phyloP scores from a whole-genome alignment of 2,797 vertebrate species.

The Neoniphon sammara region DNA sequence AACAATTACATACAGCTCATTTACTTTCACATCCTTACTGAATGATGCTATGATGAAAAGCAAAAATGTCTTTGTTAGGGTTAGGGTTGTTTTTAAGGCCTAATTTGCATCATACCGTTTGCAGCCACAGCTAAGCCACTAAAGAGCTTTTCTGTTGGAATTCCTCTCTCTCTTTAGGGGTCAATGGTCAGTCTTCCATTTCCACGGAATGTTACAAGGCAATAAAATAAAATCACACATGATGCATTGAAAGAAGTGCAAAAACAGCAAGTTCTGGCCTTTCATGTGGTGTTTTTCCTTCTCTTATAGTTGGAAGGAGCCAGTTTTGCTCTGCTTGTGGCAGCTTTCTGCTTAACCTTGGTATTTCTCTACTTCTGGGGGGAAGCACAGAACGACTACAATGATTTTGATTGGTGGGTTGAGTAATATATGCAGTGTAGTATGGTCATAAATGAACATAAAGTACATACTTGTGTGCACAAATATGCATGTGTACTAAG shows the following conservation, averaged over 20 bases:
- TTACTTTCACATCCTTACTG: neutral
- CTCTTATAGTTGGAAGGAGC: constrained; percentile 82
- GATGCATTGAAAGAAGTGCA: neutral
- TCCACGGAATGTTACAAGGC: constrained; percentile 12
- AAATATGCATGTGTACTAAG: neutral
- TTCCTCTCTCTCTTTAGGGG: neutral
- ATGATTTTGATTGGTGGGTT: constrained; percentile 92
- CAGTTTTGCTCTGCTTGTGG: constrained; percentile 82
- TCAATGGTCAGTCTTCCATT: constrained; percentile 5
- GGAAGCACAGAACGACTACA: constrained; percentile 92
- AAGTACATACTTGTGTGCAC: too few relatives aligned
- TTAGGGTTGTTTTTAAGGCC: too few relatives aligned
- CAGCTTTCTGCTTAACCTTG: constrained; percentile 84
- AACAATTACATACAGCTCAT: too few relatives aligned
- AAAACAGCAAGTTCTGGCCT: too few relatives aligned
- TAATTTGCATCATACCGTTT: constrained; percentile 2
- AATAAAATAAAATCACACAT: neutral
- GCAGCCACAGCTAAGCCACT: neutral
- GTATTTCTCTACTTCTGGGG: constrained; percentile 90
- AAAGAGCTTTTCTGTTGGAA: constrained; percentile 6
- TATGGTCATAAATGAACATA: too few relatives aligned
- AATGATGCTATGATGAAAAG: neutral
- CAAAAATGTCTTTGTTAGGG: neutral
- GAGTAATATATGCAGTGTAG: neutral
- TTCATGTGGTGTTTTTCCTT: constrained; percentile 4